Conservation (phyloP, 2,113 vertebrate species). For the Thalassarche chlororhynchos region DNA sequence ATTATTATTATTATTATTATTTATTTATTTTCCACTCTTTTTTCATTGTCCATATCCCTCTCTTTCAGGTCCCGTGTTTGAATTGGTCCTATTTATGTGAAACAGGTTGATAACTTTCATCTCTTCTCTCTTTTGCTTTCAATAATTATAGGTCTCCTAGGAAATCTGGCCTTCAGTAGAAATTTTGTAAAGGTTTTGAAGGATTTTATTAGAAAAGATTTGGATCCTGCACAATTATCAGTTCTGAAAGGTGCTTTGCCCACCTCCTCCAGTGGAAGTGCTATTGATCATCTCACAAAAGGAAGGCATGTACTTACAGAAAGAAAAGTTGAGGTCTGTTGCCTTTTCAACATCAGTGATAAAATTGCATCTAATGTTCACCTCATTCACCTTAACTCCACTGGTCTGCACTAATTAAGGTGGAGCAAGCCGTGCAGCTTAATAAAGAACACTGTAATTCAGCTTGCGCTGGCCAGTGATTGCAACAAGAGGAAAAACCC, state of each 20-base stretch:
- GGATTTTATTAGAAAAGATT: slow-evolving; percentile 72
- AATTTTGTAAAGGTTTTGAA: slow-evolving; percentile 69
- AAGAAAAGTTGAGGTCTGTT: slow-evolving; percentile 11
- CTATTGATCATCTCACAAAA: slow-evolving; percentile 72
- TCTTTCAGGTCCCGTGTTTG: background rate
- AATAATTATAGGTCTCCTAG: slow-evolving; percentile 72
- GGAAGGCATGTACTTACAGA: background rate
- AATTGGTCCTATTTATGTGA: slow-evolving; percentile 37
- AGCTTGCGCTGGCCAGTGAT: slow-evolving; percentile 27
- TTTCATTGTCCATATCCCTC: slow-evolving; percentile 42
- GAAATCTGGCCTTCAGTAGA: slow-evolving; percentile 55
- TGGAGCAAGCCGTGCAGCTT: slow-evolving; percentile 28
- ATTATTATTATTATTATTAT: background rate
- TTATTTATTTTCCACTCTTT: background rate
- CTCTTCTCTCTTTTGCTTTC: slow-evolving; percentile 26
- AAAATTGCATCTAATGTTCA: slow-evolving; percentile 52
- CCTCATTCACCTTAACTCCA: slow-evolving; percentile 58
- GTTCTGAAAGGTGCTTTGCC: slow-evolving; percentile 69
- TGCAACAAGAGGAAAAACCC: slow-evolving; percentile 22
- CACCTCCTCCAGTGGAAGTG: slow-evolving; percentile 53
- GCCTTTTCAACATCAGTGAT: slow-evolving; percentile 57
- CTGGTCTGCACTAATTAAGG: slow-evolving; percentile 56
- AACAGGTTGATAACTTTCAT: slow-evolving; percentile 12
- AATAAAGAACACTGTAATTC: slow-evolving; percentile 29
- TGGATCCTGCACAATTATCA: slow-evolving; percentile 67